phyloP scores from a whole-genome alignment of 2,888 invertebrate genomes.

The Sabellastarte sp. region DNA sequence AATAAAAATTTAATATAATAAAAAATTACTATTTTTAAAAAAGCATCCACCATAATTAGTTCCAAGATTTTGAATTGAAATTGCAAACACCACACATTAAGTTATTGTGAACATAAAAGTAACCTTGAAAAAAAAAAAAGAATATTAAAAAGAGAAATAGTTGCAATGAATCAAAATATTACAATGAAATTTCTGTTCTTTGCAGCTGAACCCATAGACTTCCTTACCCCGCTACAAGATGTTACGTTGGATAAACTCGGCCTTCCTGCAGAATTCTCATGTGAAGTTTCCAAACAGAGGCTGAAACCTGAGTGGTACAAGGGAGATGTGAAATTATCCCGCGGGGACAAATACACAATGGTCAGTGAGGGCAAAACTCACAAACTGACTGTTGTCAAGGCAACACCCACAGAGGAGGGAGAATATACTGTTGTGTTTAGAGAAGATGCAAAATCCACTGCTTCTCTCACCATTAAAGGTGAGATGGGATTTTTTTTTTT shows the following conservation, averaged over 20 bases:
- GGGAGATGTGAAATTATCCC: background rate
- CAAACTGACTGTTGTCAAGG: slow-evolving; percentile 39
- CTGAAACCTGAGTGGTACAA: slow-evolving; percentile 60
- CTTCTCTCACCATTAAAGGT: slow-evolving; percentile 51
- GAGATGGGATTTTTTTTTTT: too few species aligned
- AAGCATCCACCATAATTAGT: too few species aligned
- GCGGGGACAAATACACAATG: background rate
- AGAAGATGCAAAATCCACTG: slow-evolving; percentile 45
- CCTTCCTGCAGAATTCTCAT: slow-evolving; percentile 64
- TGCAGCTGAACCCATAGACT: slow-evolving; percentile 53
- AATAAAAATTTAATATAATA: too few species aligned
- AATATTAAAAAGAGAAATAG: too few species aligned
- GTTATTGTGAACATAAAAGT: too few species aligned
- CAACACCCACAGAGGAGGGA: slow-evolving; percentile 47
- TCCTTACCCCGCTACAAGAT: slow-evolving; percentile 48
- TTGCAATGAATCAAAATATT: too few species aligned
- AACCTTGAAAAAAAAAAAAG: too few species aligned
- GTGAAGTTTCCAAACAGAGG: slow-evolving; percentile 78
- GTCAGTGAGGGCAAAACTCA: slow-evolving; percentile 28
- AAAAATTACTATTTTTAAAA: too few species aligned
- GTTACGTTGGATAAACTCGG: slow-evolving; percentile 43
- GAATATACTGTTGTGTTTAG: slow-evolving; percentile 41
- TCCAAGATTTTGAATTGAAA: too few species aligned
- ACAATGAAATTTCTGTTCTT: too few species aligned
- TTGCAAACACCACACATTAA: too few species aligned